These are phyloP conservation scores for Lagria hirta DNA, from an alignment of 2,888 invertebrate genomes.

Conservation along the genomic window DNA sequence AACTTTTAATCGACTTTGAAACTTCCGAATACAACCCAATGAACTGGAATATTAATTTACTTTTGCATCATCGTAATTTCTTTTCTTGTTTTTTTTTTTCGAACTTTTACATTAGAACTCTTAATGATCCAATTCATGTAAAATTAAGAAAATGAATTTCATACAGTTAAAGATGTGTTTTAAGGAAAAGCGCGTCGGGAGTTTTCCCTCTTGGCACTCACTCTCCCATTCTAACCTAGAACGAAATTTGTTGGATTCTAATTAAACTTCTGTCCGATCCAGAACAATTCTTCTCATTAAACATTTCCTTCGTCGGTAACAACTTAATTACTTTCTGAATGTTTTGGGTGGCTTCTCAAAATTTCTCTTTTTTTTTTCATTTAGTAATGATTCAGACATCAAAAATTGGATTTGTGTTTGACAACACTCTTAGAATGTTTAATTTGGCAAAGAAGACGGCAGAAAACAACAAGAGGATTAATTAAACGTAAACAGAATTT, in stretches of 20 bases:
- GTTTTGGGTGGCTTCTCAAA: slow-evolving; percentile 19
- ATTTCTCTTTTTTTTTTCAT: too few relatives aligned
- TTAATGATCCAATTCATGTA: too few relatives aligned
- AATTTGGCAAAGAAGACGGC: too few relatives aligned
- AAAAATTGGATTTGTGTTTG: too few relatives aligned
- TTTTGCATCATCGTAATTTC: too few relatives aligned
- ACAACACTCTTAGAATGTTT: too few relatives aligned
- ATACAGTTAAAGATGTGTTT: slow-evolving; percentile 27
- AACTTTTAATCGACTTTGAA: neutral
- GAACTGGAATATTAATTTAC: slow-evolving; percentile 3
- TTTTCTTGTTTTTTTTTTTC: too few relatives aligned
- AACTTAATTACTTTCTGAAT: slow-evolving; percentile 44
- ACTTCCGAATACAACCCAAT: neutral
- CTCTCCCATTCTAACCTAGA: slow-evolving; percentile 15
- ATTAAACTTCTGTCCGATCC: slow-evolving; percentile 45
- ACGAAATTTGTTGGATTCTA: slow-evolving; percentile 38
- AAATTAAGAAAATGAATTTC: slow-evolving; percentile 27
- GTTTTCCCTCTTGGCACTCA: too few relatives aligned
- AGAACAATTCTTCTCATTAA: slow-evolving; percentile 46
- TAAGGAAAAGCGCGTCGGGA: slow-evolving; percentile 11
- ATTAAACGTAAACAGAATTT: too few relatives aligned
- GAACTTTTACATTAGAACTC: too few relatives aligned
- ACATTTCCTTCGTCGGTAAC: slow-evolving; percentile 37
- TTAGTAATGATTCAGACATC: too few relatives aligned
- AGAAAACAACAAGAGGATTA: too few relatives aligned